Conservation (phyloP, 2,888 invertebrate genomes). For the Drosophila limbata region DNA sequence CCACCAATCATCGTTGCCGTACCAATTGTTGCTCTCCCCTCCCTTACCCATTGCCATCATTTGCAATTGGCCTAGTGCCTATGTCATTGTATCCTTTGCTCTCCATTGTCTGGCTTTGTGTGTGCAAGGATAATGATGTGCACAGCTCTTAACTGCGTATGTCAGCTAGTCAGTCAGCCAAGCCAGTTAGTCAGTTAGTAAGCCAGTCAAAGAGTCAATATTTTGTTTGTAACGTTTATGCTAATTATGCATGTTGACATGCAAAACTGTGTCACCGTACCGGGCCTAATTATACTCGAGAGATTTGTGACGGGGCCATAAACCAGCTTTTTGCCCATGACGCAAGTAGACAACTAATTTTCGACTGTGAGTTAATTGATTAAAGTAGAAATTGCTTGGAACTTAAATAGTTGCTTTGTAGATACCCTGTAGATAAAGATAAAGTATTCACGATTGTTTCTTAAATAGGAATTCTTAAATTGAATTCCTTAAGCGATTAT, state of each 20-base stretch:
- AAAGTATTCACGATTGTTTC: neutral
- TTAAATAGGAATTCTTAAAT: no score
- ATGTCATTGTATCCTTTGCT: conserved; percentile 27
- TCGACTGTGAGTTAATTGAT: conserved; percentile 15
- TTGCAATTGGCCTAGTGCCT: conserved; percentile 32
- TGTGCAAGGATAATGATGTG: conserved; percentile 54
- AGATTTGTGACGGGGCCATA: conserved; percentile 48
- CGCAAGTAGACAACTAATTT: conserved; percentile 7
- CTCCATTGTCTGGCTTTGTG: conserved; percentile 14
- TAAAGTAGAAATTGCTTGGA: neutral
- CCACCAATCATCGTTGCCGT: conserved; percentile 45
- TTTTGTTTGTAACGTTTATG: conserved; percentile 73
- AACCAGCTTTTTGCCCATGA: conserved; percentile 25
- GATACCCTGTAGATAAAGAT: neutral
- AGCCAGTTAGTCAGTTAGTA: conserved; percentile 27
- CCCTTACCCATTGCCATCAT: neutral
- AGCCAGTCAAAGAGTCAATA: conserved; percentile 70
- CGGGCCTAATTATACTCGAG: conserved; percentile 69
- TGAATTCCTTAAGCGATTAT: neutral
- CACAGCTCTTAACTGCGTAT: conserved; percentile 43
- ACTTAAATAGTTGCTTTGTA: neutral
- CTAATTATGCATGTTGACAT: conserved; percentile 78
- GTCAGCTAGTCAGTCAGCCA: conserved; percentile 20
- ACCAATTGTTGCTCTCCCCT: conserved; percentile 21
- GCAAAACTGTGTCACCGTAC: conserved; percentile 66